A percentile compares a stretch with the other conserved stretches of the same genome.
phyloP scores from a whole-genome alignment of 1,140 invertebrate species.

The Drosophila lini region DNA sequence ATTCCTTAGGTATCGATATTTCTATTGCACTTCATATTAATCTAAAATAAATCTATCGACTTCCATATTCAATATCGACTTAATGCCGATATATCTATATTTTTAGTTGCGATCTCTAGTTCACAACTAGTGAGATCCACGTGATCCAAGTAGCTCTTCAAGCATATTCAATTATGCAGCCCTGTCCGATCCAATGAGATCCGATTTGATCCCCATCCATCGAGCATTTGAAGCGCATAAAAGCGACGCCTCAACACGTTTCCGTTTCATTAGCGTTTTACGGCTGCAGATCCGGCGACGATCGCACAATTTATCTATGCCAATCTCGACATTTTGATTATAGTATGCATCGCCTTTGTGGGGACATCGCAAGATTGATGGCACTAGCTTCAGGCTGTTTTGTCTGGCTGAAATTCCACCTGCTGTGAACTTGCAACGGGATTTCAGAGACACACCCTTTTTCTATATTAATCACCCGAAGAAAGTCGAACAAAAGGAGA shows the following conservation, averaged over 20 bases:
- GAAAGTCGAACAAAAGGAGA: slow-evolving; percentile 1
- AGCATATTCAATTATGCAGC: slow-evolving; percentile 44
- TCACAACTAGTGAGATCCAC: slow-evolving; percentile 1
- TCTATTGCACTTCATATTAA: too few species aligned
- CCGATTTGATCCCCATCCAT: slow-evolving; percentile 10
- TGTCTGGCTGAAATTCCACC: slow-evolving; percentile 19
- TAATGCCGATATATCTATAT: neutral
- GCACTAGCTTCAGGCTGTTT: slow-evolving; percentile 3
- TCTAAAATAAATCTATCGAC: too few species aligned
- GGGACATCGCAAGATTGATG: slow-evolving; percentile 37
- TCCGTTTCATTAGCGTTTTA: slow-evolving; percentile 57
- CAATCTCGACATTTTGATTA: slow-evolving; percentile 58
- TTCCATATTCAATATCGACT: too few species aligned
- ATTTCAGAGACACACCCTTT: slow-evolving; percentile 40
- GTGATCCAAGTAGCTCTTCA: slow-evolving; percentile 24
- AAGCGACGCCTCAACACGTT: slow-evolving; percentile 51
- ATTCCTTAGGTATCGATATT: too few species aligned
- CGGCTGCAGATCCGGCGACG: slow-evolving; percentile 23
- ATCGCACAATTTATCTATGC: slow-evolving; percentile 57
- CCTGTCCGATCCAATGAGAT: slow-evolving; percentile 18
- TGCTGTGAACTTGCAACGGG: slow-evolving; percentile 31
- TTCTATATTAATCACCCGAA: neutral
- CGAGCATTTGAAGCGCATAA: slow-evolving; percentile 40
- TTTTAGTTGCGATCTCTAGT: neutral
- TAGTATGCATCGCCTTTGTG: slow-evolving; percentile 17